A percentile compares a stretch with the other conserved stretches of the same genome.
These are phyloP conservation scores for Gallinago solitaria DNA, from an alignment of 2,797 vertebrate species.

Conservation along the genomic window DNA sequence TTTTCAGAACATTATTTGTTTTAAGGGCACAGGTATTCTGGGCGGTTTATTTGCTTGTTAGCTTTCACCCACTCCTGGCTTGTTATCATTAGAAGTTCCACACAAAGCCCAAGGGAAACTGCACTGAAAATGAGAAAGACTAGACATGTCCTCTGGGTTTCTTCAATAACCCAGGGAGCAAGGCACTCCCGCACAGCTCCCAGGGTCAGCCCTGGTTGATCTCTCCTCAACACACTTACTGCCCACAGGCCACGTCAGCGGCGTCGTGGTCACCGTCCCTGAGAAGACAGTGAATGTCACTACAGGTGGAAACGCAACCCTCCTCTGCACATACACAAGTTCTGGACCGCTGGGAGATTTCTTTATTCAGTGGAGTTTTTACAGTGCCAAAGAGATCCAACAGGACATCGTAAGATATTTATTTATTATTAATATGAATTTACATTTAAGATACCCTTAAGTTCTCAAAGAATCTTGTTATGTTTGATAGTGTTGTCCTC, in stretches of 20 bases:
- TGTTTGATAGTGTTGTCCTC: background rate
- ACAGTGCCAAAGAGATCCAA: constrained; percentile 53
- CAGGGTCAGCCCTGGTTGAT: background rate
- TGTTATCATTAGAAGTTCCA: background rate
- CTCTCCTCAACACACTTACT: constrained; percentile 15
- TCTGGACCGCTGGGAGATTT: background rate
- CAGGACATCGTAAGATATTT: constrained; percentile 67
- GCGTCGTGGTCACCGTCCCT: constrained; percentile 69
- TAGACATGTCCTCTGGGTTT: background rate
- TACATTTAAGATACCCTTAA: background rate
- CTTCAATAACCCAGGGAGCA: fast-evolving
- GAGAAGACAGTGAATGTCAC: constrained; percentile 70
- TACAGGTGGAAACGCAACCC: constrained; percentile 63
- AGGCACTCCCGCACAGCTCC: background rate
- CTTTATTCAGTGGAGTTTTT: constrained; percentile 78
- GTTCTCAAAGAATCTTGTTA: background rate
- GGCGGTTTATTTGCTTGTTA: background rate
- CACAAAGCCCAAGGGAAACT: background rate
- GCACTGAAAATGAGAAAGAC: background rate
- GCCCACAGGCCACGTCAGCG: constrained; percentile 62
- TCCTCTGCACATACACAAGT: constrained; percentile 70
- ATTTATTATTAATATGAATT: background rate
- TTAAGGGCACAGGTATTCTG: background rate
- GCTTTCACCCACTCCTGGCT: background rate
- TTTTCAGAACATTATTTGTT: background rate